Conservation (phyloP, 2,113 vertebrate species). For the Plecturocebus donacophilus region DNA sequence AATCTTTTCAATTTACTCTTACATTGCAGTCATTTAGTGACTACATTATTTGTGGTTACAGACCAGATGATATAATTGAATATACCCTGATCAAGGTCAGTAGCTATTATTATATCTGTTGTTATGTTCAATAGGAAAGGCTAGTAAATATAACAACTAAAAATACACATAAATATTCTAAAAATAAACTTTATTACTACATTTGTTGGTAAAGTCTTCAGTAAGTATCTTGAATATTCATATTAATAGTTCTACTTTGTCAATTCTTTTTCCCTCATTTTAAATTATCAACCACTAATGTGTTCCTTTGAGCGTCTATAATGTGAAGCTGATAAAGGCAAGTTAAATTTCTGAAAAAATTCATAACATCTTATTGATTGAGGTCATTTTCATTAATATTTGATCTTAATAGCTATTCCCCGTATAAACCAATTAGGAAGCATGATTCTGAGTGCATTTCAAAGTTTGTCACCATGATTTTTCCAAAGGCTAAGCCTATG, state of each 20-base stretch:
- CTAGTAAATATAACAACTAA: background rate
- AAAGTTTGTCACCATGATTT: background rate
- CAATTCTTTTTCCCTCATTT: slow-evolving; percentile 49
- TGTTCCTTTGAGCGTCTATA: slow-evolving; percentile 57
- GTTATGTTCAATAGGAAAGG: background rate
- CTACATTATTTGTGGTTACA: background rate
- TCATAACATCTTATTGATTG: slow-evolving; percentile 69
- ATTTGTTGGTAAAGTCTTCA: background rate
- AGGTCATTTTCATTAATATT: slow-evolving; percentile 76
- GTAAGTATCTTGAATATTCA: background rate
- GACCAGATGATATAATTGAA: background rate
- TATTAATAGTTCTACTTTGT: slow-evolving; percentile 28
- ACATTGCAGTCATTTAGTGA: background rate
- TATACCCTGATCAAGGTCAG: background rate
- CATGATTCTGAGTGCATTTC: slow-evolving; percentile 33
- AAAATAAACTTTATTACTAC: background rate
- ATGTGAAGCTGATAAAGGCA: slow-evolving; percentile 53
- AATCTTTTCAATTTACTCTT: background rate
- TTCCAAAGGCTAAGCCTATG: background rate
- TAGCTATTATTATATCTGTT: background rate
- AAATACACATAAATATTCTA: background rate
- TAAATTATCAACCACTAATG: slow-evolving; percentile 8
- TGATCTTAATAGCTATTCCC: slow-evolving; percentile 62
- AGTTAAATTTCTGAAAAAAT: slow-evolving; percentile 64
- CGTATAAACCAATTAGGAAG: slow-evolving; percentile 47